Conservation (phyloP, 1,140 invertebrate species). For the Antheraea mylitta region DNA sequence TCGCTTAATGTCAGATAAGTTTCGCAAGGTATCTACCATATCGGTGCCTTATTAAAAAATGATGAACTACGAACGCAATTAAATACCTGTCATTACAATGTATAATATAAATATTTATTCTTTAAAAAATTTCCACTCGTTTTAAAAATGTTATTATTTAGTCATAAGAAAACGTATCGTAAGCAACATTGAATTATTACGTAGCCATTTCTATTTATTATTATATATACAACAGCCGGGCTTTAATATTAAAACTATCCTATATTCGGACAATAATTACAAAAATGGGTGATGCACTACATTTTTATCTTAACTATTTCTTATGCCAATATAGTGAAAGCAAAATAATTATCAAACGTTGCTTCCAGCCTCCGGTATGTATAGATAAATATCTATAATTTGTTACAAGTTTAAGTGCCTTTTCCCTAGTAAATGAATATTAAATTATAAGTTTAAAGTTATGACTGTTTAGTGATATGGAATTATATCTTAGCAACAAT, state of each 20-base stretch:
- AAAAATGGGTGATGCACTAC: too few species aligned
- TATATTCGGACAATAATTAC: not conserved
- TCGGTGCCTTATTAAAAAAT: slow-evolving; percentile 29
- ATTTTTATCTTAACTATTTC: not conserved
- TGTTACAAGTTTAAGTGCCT: slow-evolving; percentile 26
- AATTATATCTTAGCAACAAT: slow-evolving; percentile 41
- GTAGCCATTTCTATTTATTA: not conserved
- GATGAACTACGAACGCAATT: slow-evolving; percentile 12
- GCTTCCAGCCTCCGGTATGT: not conserved
- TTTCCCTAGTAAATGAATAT: slow-evolving; percentile 36
- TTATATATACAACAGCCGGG: not conserved
- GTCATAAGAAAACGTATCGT: not conserved
- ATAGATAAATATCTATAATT: slow-evolving; percentile 2
- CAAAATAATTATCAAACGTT: not conserved
- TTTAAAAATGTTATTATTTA: slow-evolving; percentile 11
- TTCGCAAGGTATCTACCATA: slow-evolving; percentile 12
- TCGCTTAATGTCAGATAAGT: not conserved
- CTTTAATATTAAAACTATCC: not conserved
- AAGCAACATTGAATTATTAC: not conserved
- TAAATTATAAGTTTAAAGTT: slow-evolving; percentile 16
- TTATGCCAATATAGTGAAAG: not conserved
- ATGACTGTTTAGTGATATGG: slow-evolving; percentile 42
- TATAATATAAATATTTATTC: slow-evolving; percentile 13
- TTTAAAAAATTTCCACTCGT: slow-evolving; percentile 7
- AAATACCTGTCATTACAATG: slow-evolving; percentile 1